A percentile compares a stretch with the other conserved stretches of the same genome.
These are phyloP conservation scores for Pelecanus crispus DNA, from an alignment of 2,113 vertebrate species.

Conservation along the genomic window DNA sequence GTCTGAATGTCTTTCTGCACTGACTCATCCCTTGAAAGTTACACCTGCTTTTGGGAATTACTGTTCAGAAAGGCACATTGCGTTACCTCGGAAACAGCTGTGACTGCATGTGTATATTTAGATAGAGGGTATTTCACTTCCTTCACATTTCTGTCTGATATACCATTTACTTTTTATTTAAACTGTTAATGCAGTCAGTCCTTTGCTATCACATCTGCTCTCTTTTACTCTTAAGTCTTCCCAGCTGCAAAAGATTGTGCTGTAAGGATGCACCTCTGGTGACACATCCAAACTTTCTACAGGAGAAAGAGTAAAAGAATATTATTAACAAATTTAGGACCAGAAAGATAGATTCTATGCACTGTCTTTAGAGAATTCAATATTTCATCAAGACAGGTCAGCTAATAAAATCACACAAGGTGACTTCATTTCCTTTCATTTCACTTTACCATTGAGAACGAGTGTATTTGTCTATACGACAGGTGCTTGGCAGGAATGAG, in stretches of 20 bases:
- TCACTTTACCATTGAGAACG: not conserved
- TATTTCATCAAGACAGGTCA: conserved; percentile 26
- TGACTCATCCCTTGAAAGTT: conserved; percentile 37
- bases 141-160: conserved; percentile 22
- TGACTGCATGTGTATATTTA: conserved; percentile 25
- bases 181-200: not conserved
- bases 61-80: conserved; percentile 12
- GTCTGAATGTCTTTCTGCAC: not conserved
- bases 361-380: not conserved
- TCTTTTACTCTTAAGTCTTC: not conserved
- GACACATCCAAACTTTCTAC: not conserved
- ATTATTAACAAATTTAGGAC: not conserved
- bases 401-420: conserved; percentile 29
- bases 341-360: not conserved
- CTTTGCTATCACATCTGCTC: not conserved
- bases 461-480: conserved; percentile 5
- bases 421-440: conserved; percentile 36
- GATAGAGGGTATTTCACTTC: conserved; percentile 30
- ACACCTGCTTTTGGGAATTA: conserved; percentile 43
- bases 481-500: not conserved
- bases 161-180: conserved; percentile 35
- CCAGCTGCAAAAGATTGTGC: not conserved
- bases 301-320: not conserved
- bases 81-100: conserved; percentile 57
- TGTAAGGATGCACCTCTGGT: not conserved